phyloP scores from a whole-genome alignment of 2,797 vertebrate species.

The Glyptemys insculpta region DNA sequence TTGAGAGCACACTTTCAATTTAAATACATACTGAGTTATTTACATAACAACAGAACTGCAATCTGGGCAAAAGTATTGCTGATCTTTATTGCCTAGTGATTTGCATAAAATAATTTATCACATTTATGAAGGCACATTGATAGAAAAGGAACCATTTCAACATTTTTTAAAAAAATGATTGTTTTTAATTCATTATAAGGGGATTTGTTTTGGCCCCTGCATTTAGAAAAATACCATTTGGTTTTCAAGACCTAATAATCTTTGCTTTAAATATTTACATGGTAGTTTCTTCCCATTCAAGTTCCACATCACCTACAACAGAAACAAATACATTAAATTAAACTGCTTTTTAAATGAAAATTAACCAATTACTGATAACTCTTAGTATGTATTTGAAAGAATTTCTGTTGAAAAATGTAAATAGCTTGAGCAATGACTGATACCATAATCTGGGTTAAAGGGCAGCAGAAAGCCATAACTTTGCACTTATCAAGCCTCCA shows the following conservation, averaged over 20 bases:
- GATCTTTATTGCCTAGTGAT: slow-evolving; percentile 26
- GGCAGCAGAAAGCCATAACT: neutral
- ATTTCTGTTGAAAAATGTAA: neutral
- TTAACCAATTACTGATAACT: slow-evolving; percentile 12
- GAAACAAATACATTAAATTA: slow-evolving; percentile 54
- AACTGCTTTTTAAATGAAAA: neutral
- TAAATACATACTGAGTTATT: slow-evolving; percentile 38
- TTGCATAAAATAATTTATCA: slow-evolving; percentile 51
- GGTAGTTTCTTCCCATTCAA: slow-evolving; percentile 99
- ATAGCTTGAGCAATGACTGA: neutral
- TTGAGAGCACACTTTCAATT: slow-evolving; percentile 44
- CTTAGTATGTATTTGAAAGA: neutral
- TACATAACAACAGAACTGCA: slow-evolving; percentile 33
- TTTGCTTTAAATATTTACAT: slow-evolving; percentile 86
- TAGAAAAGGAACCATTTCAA: slow-evolving; percentile 53
- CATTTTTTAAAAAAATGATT: neutral
- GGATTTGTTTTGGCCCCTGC: slow-evolving; percentile 83
- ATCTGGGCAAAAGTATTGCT: slow-evolving; percentile 68
- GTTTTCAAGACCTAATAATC: slow-evolving; percentile 58
- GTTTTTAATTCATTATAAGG: slow-evolving; percentile 62
- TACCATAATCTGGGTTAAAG: neutral
- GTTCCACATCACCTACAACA: slow-evolving; percentile 93
- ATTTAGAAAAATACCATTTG: slow-evolving; percentile 71
- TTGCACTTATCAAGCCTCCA: neutral
- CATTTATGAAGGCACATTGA: slow-evolving; percentile 76